Base-by-base conservation (phyloP, 2,888 invertebrate genomes). In the Sclerodermus sp. region DNA sequence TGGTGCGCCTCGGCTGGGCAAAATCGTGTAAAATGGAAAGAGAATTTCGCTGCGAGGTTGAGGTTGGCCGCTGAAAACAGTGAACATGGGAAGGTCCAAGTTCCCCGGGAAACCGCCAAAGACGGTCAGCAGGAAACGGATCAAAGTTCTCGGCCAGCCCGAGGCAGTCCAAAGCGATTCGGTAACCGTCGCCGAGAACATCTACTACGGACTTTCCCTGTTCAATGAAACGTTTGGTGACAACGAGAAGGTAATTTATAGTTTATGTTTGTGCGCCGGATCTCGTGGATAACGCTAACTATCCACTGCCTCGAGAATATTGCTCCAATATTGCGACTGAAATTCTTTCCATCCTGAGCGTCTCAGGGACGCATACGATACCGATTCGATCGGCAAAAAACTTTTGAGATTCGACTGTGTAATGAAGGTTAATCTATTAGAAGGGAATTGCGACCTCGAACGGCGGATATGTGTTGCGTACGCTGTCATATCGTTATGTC, bases 31-130 rank as follows among this genome's bases (percentile, higher is more conserved):
- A 71, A 69, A 73, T 73, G 73, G 70, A 72, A 70, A 70, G 53
- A 60, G 62, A 73, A 68, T 68, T 66, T 59, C 61, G 63, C 56
- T 61, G 61, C 62, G 67, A 66, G 64, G 63, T 67, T 62, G 64
- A 71, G 81, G 79, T 83, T 78, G 82, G 77, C 80, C 81, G 80
- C 80, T 81, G 82, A 82, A 81, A 80, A 79, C 73, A 78, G 81
- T 79, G 83, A 84, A 82, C 82, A 89, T 88, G 89, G 88, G 87
- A 82, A 86, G 87, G 82, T 87, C 87, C 80, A 88, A 88, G 84
- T 91, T 91, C 85, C 91, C 91, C 78, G 91, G 91, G 77, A 91
- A 90, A 84, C 91, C 91, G 79, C 87, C 89, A 70, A 91, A 90
- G 84, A 88, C 89, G 82, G 88, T 89, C 79, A 89, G 89, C 82